phyloP scores from a whole-genome alignment of 2,797 vertebrate genomes.

The Scolopax rusticola region DNA sequence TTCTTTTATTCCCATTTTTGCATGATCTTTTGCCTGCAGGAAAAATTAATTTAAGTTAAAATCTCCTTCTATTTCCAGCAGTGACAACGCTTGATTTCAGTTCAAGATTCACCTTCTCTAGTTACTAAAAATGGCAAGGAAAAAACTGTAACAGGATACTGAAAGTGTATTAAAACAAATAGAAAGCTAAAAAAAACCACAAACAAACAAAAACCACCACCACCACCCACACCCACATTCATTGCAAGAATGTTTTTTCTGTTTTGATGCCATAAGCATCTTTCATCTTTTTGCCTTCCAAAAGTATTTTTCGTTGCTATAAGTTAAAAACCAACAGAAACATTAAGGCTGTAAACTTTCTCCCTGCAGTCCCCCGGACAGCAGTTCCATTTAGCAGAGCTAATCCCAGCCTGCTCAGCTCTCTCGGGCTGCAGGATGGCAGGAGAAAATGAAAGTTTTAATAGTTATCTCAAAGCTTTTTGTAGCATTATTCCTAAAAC shows the following conservation, averaged over 20 bases:
- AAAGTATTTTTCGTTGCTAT: conserved; percentile 41
- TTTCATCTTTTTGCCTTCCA: not conserved
- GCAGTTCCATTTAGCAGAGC: not conserved
- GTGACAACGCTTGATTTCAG: conserved; percentile 69
- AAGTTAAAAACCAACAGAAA: not conserved
- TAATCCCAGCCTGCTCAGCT: not conserved
- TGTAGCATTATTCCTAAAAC: not conserved
- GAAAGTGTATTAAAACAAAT: conserved; percentile 74
- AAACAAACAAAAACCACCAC: not conserved
- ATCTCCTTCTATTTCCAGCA: conserved; percentile 75
- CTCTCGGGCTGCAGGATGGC: not conserved
- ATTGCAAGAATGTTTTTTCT: conserved; percentile 46
- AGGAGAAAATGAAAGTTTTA: not conserved
- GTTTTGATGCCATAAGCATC: conserved; percentile 21
- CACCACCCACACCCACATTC: not conserved
- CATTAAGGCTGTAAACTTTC: not conserved
- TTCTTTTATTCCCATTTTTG: conserved; percentile 98
- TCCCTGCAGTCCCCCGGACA: not conserved
- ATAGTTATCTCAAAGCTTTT: not conserved
- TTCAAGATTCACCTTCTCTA: conserved; percentile 67
- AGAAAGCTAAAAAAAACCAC: conserved; percentile 60
- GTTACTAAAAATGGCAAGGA: conserved; percentile 68
- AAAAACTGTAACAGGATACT: conserved; percentile 59
- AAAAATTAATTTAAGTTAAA: conserved; percentile 83
- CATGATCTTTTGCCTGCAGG: conserved; percentile 96